Base-by-base conservation (phyloP, 2,797 vertebrate genomes). In the Morelia viridis region DNA sequence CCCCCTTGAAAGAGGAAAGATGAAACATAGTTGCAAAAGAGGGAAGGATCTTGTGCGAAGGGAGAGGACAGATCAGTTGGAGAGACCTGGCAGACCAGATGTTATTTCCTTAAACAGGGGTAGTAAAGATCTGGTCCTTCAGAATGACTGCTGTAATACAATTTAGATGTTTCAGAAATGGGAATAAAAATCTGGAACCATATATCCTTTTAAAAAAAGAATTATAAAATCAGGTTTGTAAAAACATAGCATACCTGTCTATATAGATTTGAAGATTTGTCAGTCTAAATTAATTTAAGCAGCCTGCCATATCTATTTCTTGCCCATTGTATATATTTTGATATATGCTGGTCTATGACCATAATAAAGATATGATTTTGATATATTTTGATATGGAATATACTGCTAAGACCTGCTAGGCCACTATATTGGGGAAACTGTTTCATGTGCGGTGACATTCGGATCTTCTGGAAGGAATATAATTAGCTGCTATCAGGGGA, bases 391-490 rank as follows among this genome's bases (percentile, higher is more conserved):
- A 7, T 93, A 60, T 50, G 26, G 88, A 64, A 35, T 83, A 83
- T 65, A 58, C 0, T 1, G 62, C 50, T 31, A 9, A 86, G 85
- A 84, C 8, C 53, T 89, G 3, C 26, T 10, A 64, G 62, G 1
- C 53, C 92, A 80, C 1, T 94, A 57, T 24, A 15, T 65, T 92
- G 22, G 58, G 64, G 92, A 24, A 85, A 53, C 56, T 0, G 58
- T n/a, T 19, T 57, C 10, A 53, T 2, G 9, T 2, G 10, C 91
- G 41, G 35, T 46, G 91, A 85, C 26, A 5, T 85, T 61, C 92
- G 58, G 89, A 84, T 93, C 35, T 85, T 85, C 15, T 58, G 50
- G 65, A 12, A 31, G 88, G 93, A 24, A 57, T 92, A 4, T 89
- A 84, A 89, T 57, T 92, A 50, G 65, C 60, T 95, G 84, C 94